Percentiles rank a stretch among this genome's conserved stretches.
These are phyloP conservation scores for Hyla sarda DNA, from an alignment of 2,113 vertebrate species.

Conservation along the genomic window DNA sequence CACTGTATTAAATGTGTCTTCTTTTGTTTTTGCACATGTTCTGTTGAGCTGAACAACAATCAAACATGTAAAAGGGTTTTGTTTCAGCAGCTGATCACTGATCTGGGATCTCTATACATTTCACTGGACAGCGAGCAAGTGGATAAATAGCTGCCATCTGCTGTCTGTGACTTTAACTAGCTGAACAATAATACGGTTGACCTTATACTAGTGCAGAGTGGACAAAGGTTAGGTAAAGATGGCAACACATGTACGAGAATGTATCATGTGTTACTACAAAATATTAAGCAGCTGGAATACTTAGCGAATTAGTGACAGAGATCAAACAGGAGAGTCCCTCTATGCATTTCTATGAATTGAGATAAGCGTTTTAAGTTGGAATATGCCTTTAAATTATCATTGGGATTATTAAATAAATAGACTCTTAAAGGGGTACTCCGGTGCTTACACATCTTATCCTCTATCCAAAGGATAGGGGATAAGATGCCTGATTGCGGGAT, in stretches of 20 bases:
- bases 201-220: neutral
- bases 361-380: too few relatives aligned
- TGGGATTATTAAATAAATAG: too few relatives aligned
- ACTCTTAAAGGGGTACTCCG: too few relatives aligned
- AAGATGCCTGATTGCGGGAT: too few relatives aligned
- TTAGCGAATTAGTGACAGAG: neutral
- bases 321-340: neutral
- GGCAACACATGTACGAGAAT: slow-evolving; percentile 13
- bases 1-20: slow-evolving; percentile 46
- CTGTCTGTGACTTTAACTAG: slow-evolving; percentile 9
- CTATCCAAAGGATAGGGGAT: too few relatives aligned
- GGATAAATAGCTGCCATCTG: slow-evolving; percentile 45
- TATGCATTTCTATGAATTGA: neutral
- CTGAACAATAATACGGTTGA: neutral
- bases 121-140: slow-evolving; percentile 13
- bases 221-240: slow-evolving; percentile 9
- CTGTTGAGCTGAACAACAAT: slow-evolving; percentile 34
- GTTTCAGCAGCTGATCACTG: slow-evolving; percentile 33
- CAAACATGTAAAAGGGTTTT: slow-evolving; percentile 45
- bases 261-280: neutral
- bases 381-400: too few relatives aligned
- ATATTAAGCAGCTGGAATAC: neutral
- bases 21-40: slow-evolving; percentile 53
- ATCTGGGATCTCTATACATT: slow-evolving; percentile 18
- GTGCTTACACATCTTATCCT: too few relatives aligned